Evolutionary conservation across 2,113 vertebrate genomes (phyloP).

Genomic region (Ceyx margarethae): DNA sequence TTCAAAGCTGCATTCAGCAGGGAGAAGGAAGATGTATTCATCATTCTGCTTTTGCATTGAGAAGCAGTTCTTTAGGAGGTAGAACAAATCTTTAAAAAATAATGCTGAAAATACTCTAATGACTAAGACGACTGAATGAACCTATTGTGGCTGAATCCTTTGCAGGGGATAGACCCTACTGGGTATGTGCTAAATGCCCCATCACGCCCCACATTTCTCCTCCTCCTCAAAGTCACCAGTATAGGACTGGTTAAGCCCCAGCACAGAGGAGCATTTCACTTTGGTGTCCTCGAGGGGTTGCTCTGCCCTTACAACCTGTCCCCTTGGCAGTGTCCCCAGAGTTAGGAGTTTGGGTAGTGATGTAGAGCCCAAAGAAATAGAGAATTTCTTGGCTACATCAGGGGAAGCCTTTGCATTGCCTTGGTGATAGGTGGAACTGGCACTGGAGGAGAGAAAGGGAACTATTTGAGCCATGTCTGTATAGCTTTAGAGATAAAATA

Average conservation of each 20-base stretch:
- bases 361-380: not conserved
- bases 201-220: not conserved
- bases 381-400: not conserved
- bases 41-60: not conserved
- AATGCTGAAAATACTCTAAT: not conserved
- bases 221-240: not conserved
- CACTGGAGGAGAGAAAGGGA: not conserved
- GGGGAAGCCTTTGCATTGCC: not conserved
- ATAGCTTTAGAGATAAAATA: not conserved
- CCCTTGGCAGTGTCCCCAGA: not conserved
- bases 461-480: rapidly evolving
- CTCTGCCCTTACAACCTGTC: not conserved
- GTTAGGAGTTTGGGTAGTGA: not conserved
- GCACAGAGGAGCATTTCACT: not conserved
- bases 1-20: slow-evolving; percentile 33
- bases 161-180: not conserved
- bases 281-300: not conserved
- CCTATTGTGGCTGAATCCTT: not conserved
- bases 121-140: not conserved
- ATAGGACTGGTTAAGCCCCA: not conserved
- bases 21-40: slow-evolving; percentile 1
- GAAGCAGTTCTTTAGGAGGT: slow-evolving; percentile 15
- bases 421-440: not conserved
- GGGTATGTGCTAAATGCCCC: not conserved
- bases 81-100: slow-evolving; percentile 32